phyloP scores from a whole-genome alignment of 2,888 invertebrate genomes.

The Diplolepis rosae region DNA sequence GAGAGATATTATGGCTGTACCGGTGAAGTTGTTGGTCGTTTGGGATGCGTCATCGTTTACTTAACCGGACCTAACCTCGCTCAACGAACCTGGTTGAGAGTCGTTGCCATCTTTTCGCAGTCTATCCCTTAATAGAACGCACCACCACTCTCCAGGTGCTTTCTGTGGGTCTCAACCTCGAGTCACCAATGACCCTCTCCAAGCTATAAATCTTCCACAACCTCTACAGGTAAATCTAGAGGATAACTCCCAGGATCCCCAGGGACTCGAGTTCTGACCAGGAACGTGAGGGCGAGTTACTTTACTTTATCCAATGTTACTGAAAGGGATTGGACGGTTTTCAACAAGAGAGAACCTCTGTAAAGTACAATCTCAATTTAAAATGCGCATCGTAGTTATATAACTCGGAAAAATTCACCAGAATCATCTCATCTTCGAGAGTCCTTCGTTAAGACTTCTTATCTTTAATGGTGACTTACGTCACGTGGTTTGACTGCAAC shows the following conservation, averaged over 20 bases:
- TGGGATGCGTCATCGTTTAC: slow-evolving; percentile 16
- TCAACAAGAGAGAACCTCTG: background rate
- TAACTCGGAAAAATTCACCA: background rate
- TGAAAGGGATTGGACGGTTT: background rate
- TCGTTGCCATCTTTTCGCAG: background rate
- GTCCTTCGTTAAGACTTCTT: background rate
- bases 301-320: background rate
- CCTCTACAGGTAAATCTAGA: slow-evolving; percentile 14
- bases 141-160: slow-evolving; percentile 25
- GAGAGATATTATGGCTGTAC: background rate
- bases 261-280: slow-evolving; percentile 20
- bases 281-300: slow-evolving; percentile 3
- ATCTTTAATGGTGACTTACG: background rate
- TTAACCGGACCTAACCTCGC: slow-evolving; percentile 9
- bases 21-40: slow-evolving; percentile 9
- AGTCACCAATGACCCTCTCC: background rate
- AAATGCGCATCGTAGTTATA: background rate
- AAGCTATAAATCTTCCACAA: slow-evolving; percentile 22
- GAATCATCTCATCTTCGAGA: background rate
- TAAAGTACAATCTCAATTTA: background rate
- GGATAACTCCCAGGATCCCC: slow-evolving; percentile 1
- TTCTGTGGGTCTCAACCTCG: background rate
- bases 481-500: slow-evolving; percentile 4
- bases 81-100: slow-evolving; percentile 8
- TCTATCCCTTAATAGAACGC: slow-evolving; percentile 15